These are phyloP conservation scores for Chaetodon auriga DNA, from an alignment of 2,113 vertebrate species.

Conservation along the genomic window DNA sequence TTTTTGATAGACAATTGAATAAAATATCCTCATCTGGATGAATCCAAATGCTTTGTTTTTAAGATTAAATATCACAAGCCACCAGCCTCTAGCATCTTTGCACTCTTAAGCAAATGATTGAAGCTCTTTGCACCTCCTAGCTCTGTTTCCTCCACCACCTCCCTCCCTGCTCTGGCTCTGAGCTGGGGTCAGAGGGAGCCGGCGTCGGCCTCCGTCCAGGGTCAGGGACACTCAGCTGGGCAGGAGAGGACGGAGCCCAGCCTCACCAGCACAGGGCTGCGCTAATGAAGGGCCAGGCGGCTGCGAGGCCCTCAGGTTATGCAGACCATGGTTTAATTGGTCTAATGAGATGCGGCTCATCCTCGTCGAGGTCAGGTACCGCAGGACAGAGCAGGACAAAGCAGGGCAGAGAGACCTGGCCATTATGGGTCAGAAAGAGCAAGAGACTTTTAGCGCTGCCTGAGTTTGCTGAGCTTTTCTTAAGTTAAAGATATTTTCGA, in stretches of 20 bases:
- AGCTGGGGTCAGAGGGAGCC: slow-evolving; percentile 51
- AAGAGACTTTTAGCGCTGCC: slow-evolving; percentile 5
- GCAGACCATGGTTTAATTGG: slow-evolving; percentile 73
- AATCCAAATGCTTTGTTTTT: slow-evolving; percentile 21
- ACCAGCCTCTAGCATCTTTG: neutral
- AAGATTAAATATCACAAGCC: neutral
- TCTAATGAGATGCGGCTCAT: slow-evolving; percentile 71
- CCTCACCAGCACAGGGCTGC: slow-evolving; percentile 37
- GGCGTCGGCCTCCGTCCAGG: slow-evolving; percentile 51
- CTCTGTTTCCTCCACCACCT: slow-evolving; percentile 20
- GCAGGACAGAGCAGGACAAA: slow-evolving; percentile 54
- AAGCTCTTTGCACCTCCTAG: slow-evolving; percentile 2
- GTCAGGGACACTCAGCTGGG: slow-evolving; percentile 78
- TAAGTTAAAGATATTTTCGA: neutral
- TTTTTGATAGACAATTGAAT: neutral
- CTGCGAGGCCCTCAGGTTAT: slow-evolving; percentile 53
- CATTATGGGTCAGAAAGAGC: slow-evolving; percentile 38
- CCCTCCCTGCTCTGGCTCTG: slow-evolving; percentile 41
- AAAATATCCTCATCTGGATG: slow-evolving; percentile 4
- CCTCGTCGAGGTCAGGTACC: slow-evolving; percentile 64
- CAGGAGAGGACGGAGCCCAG: slow-evolving; percentile 63
- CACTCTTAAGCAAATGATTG: slow-evolving; percentile 30
- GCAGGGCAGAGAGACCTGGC: slow-evolving; percentile 25
- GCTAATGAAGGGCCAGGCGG: slow-evolving; percentile 74
- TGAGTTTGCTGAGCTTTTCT: slow-evolving; percentile 5